These are phyloP conservation scores for Amia ocellicauda DNA, from an alignment of 2,113 vertebrate species.

Conservation along the genomic window DNA sequence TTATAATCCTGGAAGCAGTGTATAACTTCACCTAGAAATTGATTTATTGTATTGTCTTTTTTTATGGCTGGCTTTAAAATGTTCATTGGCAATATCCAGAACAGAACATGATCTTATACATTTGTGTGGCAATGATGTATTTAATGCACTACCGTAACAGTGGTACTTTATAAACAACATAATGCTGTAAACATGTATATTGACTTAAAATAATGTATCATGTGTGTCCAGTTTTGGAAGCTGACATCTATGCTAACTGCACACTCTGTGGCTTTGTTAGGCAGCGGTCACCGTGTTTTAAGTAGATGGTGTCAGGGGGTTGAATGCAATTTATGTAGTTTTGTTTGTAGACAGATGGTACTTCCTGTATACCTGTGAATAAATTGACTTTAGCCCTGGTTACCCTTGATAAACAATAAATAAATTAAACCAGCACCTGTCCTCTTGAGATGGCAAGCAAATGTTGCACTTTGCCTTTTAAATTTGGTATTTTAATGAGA, in stretches of 20 bases:
- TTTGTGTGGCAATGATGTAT: neutral
- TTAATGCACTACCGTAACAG: neutral
- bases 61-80: neutral
- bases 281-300: no score
- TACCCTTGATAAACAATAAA: constrained; percentile 27
- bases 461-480: constrained; percentile 23
- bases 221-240: neutral
- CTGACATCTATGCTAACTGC: neutral
- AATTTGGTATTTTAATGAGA: constrained; percentile 12
- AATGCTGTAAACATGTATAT: neutral
- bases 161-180: neutral
- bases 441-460: constrained; percentile 11
- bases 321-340: constrained; percentile 26
- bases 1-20: neutral
- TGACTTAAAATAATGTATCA: neutral
- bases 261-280: neutral
- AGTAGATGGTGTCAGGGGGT: neutral
- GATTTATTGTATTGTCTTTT: neutral
- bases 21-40: neutral
- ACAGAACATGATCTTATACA: no score
- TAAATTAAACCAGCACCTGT: constrained; percentile 39
- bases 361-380: constrained; percentile 26
- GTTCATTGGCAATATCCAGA: neutral
- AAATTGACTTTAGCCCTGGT: constrained; percentile 18
- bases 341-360: constrained; percentile 40